Evolutionary conservation across 1,140 invertebrate species (phyloP).

Genomic region (Phymastichus coffea): DNA sequence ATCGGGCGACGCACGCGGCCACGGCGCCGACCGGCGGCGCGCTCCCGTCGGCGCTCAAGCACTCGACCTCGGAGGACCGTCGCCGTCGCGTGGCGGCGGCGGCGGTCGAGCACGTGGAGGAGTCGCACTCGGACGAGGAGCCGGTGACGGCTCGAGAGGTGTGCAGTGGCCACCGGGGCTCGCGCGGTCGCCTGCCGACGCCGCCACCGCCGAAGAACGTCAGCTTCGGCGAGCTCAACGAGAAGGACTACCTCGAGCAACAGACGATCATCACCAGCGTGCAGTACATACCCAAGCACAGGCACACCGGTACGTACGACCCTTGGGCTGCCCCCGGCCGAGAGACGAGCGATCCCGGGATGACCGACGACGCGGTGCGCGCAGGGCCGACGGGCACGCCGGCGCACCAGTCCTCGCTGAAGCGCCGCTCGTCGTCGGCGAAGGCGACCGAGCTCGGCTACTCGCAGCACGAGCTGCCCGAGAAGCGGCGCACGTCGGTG

Average conservation of each 20-base stretch:
- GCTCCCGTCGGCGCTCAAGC: slow-evolving; percentile 34
- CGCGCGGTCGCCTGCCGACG: slow-evolving; percentile 45
- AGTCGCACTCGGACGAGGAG: slow-evolving; percentile 42
- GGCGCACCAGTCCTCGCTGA: slow-evolving; percentile 39
- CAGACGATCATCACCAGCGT: slow-evolving; percentile 48
- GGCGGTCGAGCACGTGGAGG: slow-evolving; percentile 42
- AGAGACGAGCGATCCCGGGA: neutral
- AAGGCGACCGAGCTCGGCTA: slow-evolving; percentile 47
- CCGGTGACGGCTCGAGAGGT: slow-evolving; percentile 35
- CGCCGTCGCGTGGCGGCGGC: neutral
- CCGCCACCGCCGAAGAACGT: slow-evolving; percentile 51
- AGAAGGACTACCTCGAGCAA: slow-evolving; percentile 43
- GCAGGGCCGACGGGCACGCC: slow-evolving; percentile 4
- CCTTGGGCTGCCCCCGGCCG: no score
- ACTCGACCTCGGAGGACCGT: slow-evolving; percentile 30
- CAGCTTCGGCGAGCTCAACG: slow-evolving; percentile 51
- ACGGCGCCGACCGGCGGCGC: slow-evolving; percentile 12
- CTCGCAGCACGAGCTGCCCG: slow-evolving; percentile 51
- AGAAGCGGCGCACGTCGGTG: slow-evolving; percentile 47
- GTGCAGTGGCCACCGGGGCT: slow-evolving; percentile 36
- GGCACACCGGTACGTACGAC: slow-evolving; percentile 40
- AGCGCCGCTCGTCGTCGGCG: slow-evolving; percentile 52
- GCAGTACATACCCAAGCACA: slow-evolving; percentile 52
- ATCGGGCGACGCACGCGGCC: slow-evolving; percentile 34
- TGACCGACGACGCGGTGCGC: neutral